These are phyloP conservation scores for Apamea anceps DNA, from an alignment of 2,888 invertebrate genomes.

Conservation along the genomic window DNA sequence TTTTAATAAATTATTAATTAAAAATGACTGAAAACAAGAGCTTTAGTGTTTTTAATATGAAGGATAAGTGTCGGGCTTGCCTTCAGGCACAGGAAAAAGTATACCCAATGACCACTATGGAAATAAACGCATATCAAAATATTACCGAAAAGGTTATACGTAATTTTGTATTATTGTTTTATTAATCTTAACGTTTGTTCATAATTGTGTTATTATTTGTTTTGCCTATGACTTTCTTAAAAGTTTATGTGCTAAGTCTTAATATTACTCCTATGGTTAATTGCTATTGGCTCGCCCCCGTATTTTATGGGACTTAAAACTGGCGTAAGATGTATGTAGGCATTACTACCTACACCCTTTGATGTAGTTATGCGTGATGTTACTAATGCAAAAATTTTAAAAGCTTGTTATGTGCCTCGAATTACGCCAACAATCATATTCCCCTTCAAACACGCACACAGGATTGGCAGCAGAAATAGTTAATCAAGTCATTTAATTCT, in stretches of 20 bases:
- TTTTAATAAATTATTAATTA: neutral
- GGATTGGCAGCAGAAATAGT: neutral
- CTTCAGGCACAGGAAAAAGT: slow-evolving; percentile 68
- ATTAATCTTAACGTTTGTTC: neutral
- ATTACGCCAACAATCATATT: neutral
- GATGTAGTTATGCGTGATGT: neutral
- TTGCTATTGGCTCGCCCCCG: no score
- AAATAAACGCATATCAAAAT: slow-evolving; percentile 69
- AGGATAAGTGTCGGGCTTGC: slow-evolving; percentile 74
- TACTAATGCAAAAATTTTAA: neutral
- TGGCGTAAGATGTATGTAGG: neutral
- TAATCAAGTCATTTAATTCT: neutral
- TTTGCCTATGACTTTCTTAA: neutral
- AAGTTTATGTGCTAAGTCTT: neutral
- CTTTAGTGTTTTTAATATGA: slow-evolving; percentile 38
- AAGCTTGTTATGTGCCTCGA: neutral
- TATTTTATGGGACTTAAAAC: neutral
- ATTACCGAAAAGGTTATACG: slow-evolving; percentile 70
- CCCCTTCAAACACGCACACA: neutral
- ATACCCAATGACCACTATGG: slow-evolving; percentile 69
- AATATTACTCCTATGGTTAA: neutral
- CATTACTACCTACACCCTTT: neutral
- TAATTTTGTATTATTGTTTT: slow-evolving; percentile 29
- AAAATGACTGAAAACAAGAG: slow-evolving; percentile 65
- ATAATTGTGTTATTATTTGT: neutral